A percentile compares a stretch with the other conserved stretches of the same genome.
These are phyloP conservation scores for Hepsetus odoe DNA, from an alignment of 2,113 vertebrate genomes.

Conservation along the genomic window DNA sequence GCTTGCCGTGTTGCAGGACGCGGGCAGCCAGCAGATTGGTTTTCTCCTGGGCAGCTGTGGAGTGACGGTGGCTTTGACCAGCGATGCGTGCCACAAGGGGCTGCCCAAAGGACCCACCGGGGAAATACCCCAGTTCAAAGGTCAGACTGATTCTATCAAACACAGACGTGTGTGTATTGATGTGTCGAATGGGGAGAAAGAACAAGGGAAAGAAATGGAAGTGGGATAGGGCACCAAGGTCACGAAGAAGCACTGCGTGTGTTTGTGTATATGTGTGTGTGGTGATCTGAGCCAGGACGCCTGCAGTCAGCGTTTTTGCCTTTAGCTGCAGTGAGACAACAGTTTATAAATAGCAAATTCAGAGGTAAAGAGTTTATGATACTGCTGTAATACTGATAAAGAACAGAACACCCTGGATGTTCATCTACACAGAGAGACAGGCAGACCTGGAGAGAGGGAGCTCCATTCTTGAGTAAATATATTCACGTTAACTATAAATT, in stretches of 20 bases:
- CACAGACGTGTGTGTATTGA: conserved; percentile 15
- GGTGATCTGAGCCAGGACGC: conserved; percentile 12
- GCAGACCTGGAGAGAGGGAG: not conserved
- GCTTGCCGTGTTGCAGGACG: conserved; percentile 78
- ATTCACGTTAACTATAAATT: too few relatives aligned
- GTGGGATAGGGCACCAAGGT: not conserved
- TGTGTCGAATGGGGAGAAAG: not conserved
- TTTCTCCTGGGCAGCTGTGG: conserved; percentile 98
- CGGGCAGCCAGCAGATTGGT: conserved; percentile 97
- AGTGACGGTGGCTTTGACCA: conserved; percentile 97
- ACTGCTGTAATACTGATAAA: conserved; percentile 36
- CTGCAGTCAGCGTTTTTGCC: conserved; percentile 29
- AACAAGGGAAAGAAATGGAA: not conserved
- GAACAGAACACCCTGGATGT: not conserved
- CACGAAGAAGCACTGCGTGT: not conserved
- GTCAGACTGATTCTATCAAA: conserved; percentile 59
- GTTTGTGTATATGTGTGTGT: conserved; percentile 1
- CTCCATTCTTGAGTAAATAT: too few relatives aligned
- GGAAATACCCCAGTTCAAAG: conserved; percentile 98
- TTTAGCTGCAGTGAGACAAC: conserved; percentile 33
- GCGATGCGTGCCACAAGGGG: conserved; percentile 96
- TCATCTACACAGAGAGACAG: conserved; percentile 8
- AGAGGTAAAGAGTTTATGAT: conserved; percentile 39
- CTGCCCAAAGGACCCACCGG: conserved; percentile 96
- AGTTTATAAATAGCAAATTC: conserved; percentile 43